phyloP scores from a whole-genome alignment of 2,113 vertebrate genomes.

The Corythaixoides concolor region DNA sequence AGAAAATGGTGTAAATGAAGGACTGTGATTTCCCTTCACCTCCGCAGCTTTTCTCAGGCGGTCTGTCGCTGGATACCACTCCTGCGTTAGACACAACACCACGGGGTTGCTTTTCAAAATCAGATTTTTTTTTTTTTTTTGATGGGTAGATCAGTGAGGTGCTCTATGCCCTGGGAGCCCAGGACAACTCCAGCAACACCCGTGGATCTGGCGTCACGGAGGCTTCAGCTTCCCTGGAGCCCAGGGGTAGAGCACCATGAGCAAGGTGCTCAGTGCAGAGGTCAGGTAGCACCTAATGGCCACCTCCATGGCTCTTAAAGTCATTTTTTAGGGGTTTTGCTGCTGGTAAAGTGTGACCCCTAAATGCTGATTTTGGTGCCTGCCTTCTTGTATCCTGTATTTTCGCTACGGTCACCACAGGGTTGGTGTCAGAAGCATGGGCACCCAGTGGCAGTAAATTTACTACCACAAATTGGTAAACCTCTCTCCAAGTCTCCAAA shows the following conservation, averaged over 20 bases:
- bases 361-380: not conserved
- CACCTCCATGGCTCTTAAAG: not conserved
- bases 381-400: not conserved
- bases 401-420: not conserved
- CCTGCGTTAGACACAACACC: not conserved
- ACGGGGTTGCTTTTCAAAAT: not conserved
- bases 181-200: not conserved
- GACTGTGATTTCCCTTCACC: not conserved
- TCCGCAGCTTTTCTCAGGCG: not conserved
- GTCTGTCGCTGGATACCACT: not conserved
- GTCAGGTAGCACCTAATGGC: not conserved
- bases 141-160: not conserved
- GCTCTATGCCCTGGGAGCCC: not conserved
- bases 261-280: not conserved
- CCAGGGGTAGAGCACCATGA: not conserved
- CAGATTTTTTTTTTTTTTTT: not conserved
- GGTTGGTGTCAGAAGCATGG: not conserved
- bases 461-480: not conserved
- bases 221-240: not conserved
- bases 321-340: not conserved
- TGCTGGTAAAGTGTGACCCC: not conserved
- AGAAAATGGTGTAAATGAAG: constrained; percentile 1
- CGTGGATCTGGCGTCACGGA: fast-evolving
- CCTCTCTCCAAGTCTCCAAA: not conserved
- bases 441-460: not conserved